Percentiles rank a stretch among this genome's conserved stretches.
phyloP scores from a whole-genome alignment of 2,113 vertebrate species.

The Recurvirostra avosetta region DNA sequence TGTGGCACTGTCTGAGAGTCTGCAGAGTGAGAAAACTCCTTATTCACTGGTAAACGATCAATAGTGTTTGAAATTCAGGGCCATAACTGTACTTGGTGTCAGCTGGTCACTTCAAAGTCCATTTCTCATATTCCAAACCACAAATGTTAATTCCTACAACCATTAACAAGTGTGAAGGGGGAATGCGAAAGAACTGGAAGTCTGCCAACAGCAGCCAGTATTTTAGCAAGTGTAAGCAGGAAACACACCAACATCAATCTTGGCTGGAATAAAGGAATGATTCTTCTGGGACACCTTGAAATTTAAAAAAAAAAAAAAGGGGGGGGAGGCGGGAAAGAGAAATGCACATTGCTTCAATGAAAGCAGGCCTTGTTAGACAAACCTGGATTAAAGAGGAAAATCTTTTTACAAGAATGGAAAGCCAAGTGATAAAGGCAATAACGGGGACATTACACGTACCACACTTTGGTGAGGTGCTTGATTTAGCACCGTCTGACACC shows the following conservation, averaged over 20 bases:
- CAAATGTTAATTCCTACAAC: slow-evolving; percentile 25
- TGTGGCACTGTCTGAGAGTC: neutral
- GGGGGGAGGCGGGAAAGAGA: neutral
- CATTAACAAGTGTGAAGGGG: neutral
- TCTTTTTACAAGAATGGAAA: neutral
- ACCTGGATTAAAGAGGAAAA: neutral
- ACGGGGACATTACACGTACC: rapidly evolving
- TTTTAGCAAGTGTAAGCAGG: slow-evolving; percentile 30
- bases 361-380: neutral
- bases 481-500: neutral
- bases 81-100: neutral
- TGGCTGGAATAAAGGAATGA: neutral
- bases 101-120: neutral
- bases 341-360: neutral
- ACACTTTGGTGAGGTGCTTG: neutral
- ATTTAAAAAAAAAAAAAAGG: neutral
- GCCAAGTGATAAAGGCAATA: neutral
- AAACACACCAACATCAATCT: neutral
- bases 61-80: slow-evolving; percentile 27
- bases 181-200: slow-evolving; percentile 25
- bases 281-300: slow-evolving; percentile 18
- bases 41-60: neutral
- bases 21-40: neutral
- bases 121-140: slow-evolving; percentile 7
- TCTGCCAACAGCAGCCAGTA: slow-evolving; percentile 5